Base-by-base conservation (phyloP, 1,140 invertebrate species). In the Drosophila repleta region DNA sequence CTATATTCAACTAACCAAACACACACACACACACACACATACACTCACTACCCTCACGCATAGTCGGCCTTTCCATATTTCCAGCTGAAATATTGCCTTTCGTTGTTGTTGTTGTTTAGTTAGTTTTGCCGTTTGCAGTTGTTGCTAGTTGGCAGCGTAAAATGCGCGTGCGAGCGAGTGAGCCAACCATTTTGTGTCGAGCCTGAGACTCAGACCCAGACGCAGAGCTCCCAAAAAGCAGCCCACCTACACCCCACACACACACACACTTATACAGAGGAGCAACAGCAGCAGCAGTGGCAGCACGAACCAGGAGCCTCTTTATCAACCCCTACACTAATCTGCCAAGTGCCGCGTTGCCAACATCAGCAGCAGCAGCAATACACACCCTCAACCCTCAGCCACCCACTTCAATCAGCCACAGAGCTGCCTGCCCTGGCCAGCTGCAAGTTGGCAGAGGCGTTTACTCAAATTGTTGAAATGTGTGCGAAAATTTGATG, bases 51-150 rank as follows among this genome's bases (percentile, higher is more conserved):
- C n/a, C n/a, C n/a, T n/a, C n/a, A 52, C 67, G 56, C 55, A 64
- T 64, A 61, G 41, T 46, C 41, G n/a, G 35, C 55, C 70, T 70
- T 82, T 78, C 80, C 80, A 84, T 81, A 85, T 87, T 85, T 85
- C 82, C 82, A 87, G 74, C 63, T 85, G 78, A 87, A 87, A 87
- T 85, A 85, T 85, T 80, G 67, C 32, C 56, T 64, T 57, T 56
- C 43, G 63, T 49, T 79, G 64, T 39, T 62, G 62, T 69, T 74
- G 74, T 65, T 57, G 71, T 76, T 69, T 63, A 57, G 76, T 74
- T 84, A 77, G 81, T 60, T 84, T 70, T 64, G 65, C 74, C 49
- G 53, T 62, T 58, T 48, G 55, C 18, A 32, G 41, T 32, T 39
- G 43, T 48, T 66, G 45, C 35, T 60, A 65, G 63, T 18, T 68